phyloP scores from a whole-genome alignment of 2,888 invertebrate species.

The Drepana falcataria region DNA sequence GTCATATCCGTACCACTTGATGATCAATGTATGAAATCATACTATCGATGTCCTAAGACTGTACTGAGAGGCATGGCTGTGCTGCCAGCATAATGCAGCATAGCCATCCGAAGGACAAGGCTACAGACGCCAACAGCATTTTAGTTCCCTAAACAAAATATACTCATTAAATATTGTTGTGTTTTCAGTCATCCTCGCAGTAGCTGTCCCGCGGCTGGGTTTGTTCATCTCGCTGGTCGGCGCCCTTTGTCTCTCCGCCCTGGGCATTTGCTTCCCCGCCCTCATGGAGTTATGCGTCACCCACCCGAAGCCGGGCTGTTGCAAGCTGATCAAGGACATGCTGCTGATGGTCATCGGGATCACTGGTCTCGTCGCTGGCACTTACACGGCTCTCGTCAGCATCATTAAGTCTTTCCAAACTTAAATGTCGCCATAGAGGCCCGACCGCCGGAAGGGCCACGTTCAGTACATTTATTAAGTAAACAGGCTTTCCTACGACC shows the following conservation, averaged over 20 bases:
- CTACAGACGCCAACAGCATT: no score
- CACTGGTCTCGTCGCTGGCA: constrained; percentile 82
- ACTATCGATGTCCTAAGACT: no score
- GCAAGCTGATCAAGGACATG: constrained; percentile 65
- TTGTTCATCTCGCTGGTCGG: constrained; percentile 90
- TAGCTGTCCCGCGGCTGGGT: constrained; percentile 88
- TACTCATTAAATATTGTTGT: no score
- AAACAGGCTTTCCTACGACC: no score
- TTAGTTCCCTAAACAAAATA: no score
- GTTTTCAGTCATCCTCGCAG: constrained; percentile 84
- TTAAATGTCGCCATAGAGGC: background rate
- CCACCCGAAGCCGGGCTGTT: constrained; percentile 73
- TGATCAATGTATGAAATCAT: no score
- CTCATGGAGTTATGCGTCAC: constrained; percentile 66
- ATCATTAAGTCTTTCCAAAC: constrained; percentile 69
- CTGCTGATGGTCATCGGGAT: constrained; percentile 79
- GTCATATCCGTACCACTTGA: no score
- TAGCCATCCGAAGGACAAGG: no score
- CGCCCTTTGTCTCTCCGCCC: constrained; percentile 90
- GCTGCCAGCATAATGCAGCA: no score
- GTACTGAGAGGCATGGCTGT: no score
- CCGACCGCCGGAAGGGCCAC: no score
- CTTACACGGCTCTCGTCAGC: constrained; percentile 80
- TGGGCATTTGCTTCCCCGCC: constrained; percentile 94
- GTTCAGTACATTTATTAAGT: no score